A percentile compares a stretch with the other conserved stretches of the same genome.
phyloP scores from a whole-genome alignment of 2,888 invertebrate species.

The Drosophila seclusa region DNA sequence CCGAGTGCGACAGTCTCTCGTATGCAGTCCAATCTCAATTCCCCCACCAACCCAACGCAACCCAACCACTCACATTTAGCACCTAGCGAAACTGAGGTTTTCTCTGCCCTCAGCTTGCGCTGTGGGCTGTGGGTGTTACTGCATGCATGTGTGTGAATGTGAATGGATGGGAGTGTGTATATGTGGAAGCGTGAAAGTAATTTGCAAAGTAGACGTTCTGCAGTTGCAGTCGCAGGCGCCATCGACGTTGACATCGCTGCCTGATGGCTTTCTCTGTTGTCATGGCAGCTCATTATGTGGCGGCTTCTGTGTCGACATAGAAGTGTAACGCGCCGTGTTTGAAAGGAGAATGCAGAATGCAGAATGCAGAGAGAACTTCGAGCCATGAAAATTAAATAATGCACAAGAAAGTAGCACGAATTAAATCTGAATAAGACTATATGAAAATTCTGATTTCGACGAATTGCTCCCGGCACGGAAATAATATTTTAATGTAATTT shows the following conservation, averaged over 20 bases:
- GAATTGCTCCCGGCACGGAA: background rate
- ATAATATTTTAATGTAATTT: slow-evolving; percentile 12
- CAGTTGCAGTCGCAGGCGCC: slow-evolving; percentile 35
- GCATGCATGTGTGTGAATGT: background rate
- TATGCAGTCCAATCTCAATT: background rate
- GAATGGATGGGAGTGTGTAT: slow-evolving; percentile 17
- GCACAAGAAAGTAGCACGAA: slow-evolving; percentile 32
- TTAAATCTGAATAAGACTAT: slow-evolving; percentile 15
- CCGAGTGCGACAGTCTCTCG: slow-evolving; percentile 63
- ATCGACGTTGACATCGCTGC: slow-evolving; percentile 16
- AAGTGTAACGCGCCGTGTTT: slow-evolving; percentile 24
- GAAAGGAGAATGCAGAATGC: background rate
- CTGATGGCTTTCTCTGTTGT: slow-evolving; percentile 60
- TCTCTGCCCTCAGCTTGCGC: slow-evolving; percentile 7
- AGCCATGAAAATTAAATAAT: slow-evolving; percentile 46
- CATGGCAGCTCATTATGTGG: slow-evolving; percentile 72
- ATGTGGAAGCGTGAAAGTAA: slow-evolving; percentile 68
- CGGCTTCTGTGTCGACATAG: slow-evolving; percentile 33
- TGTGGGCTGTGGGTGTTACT: background rate
- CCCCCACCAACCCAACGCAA: background rate
- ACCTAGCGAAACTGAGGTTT: slow-evolving; percentile 39
- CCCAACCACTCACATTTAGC: slow-evolving; percentile 44
- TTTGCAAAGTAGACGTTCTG: slow-evolving; percentile 73
- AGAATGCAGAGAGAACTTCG: background rate
- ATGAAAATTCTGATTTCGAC: slow-evolving; percentile 13